phyloP scores from a whole-genome alignment of 2,113 vertebrate species.

The Ceyx cyanopectus region DNA sequence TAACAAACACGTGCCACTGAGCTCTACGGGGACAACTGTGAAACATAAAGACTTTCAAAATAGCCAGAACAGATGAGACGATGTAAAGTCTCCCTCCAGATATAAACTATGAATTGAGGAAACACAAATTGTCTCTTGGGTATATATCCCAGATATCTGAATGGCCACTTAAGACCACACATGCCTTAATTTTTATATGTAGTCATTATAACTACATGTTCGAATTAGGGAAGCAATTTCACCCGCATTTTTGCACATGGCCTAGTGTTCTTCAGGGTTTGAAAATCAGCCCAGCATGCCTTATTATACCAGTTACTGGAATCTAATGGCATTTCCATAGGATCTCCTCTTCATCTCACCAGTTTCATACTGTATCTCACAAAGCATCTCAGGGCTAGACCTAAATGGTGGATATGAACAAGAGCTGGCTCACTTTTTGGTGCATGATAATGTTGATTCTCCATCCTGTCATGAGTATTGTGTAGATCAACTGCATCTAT shows the following conservation, averaged over 20 bases:
- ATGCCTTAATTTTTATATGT: conserved; percentile 6
- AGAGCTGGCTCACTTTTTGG: background rate
- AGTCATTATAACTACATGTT: background rate
- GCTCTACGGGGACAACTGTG: conserved; percentile 13
- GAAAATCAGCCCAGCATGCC: background rate
- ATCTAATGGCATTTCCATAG: background rate
- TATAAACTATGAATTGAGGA: background rate
- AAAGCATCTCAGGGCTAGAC: background rate
- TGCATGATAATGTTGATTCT: background rate
- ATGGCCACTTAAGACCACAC: conserved; percentile 9
- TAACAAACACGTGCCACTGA: background rate
- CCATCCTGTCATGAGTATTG: background rate
- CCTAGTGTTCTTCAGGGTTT: conserved; percentile 17
- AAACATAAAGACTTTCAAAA: background rate
- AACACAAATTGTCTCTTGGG: background rate
- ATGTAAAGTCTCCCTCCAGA: background rate
- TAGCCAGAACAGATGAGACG: background rate
- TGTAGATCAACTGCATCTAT: background rate
- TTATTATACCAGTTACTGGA: conserved; percentile 26
- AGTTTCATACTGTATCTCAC: background rate
- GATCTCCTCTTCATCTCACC: background rate
- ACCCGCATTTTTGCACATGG: conserved; percentile 65
- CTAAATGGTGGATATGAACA: background rate
- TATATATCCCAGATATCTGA: conserved; percentile 39
- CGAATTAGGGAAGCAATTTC: conserved; percentile 42